phyloP scores from a whole-genome alignment of 2,797 vertebrate genomes.

The Diglossa cyanea region DNA sequence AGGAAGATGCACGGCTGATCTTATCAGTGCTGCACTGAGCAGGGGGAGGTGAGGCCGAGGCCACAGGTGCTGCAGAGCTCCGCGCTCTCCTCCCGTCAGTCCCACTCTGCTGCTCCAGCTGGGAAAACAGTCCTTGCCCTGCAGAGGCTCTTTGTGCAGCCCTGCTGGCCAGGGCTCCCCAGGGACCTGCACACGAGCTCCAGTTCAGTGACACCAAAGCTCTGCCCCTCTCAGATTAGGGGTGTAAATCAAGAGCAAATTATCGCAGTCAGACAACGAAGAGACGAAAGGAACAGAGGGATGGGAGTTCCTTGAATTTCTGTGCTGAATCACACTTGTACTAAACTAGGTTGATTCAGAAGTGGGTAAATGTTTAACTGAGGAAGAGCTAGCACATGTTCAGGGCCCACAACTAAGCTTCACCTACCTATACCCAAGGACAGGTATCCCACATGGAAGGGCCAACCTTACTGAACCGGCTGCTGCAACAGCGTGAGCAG shows the following conservation, averaged over 20 bases:
- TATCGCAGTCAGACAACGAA: accelerated
- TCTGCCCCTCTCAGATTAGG: not conserved
- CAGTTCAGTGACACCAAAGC: not conserved
- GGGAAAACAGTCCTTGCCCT: not conserved
- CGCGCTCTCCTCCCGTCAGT: not conserved
- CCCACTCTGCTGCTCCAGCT: accelerated
- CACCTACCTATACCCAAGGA: not conserved
- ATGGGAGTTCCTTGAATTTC: not conserved
- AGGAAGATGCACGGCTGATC: not conserved
- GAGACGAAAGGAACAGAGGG: not conserved
- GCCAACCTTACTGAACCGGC: not conserved
- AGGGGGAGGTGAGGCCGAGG: not conserved
- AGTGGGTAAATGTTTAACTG: not conserved
- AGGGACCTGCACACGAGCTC: not conserved
- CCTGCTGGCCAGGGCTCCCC: not conserved
- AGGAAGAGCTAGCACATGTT: not conserved
- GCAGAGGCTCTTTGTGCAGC: not conserved
- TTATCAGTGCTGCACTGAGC: not conserved
- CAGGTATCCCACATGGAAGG: not conserved
- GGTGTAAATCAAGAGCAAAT: not conserved
- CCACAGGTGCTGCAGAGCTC: not conserved
- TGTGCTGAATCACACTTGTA: not conserved
- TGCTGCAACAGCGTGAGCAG: accelerated
- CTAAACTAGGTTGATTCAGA: not conserved
- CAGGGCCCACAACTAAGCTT: not conserved